Evolutionary conservation across 2,888 invertebrate genomes (phyloP).

Genomic region (Epinotia brunnichana): DNA sequence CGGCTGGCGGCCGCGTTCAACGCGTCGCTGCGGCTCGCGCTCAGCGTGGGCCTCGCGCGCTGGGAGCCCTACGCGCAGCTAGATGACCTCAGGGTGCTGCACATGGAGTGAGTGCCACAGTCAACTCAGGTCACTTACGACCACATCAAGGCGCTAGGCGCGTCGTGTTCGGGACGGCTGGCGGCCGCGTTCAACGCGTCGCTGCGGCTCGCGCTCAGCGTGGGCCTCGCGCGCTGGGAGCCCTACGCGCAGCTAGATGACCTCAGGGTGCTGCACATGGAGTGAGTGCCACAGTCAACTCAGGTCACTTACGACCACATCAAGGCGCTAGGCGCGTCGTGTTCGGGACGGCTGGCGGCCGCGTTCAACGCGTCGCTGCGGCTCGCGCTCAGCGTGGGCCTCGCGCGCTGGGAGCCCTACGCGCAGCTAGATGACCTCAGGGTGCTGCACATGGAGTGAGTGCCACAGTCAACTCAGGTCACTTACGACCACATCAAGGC

Average conservation of each 20-base stretch:
- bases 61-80: too few species aligned
- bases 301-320: too few species aligned
- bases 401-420: constrained; percentile 73
- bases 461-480: too few species aligned
- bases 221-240: constrained; percentile 73
- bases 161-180: constrained; percentile 68
- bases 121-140: too few species aligned
- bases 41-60: constrained; percentile 68
- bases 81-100: too few species aligned
- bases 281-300: too few species aligned
- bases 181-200: constrained; percentile 67
- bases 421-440: too few species aligned
- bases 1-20: constrained; percentile 69
- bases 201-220: constrained; percentile 67
- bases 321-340: constrained; percentile 72
- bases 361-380: constrained; percentile 67
- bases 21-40: constrained; percentile 66
- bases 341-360: constrained; percentile 69
- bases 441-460: too few species aligned
- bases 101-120: too few species aligned
- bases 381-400: constrained; percentile 69
- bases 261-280: too few species aligned
- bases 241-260: too few species aligned
- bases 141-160: constrained; percentile 76
- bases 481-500: constrained; percentile 78